Percentiles rank a stretch among this genome's conserved stretches.
These are phyloP conservation scores for Drosophila arawakana DNA, from an alignment of 1,140 invertebrate genomes.

Conservation along the genomic window DNA sequence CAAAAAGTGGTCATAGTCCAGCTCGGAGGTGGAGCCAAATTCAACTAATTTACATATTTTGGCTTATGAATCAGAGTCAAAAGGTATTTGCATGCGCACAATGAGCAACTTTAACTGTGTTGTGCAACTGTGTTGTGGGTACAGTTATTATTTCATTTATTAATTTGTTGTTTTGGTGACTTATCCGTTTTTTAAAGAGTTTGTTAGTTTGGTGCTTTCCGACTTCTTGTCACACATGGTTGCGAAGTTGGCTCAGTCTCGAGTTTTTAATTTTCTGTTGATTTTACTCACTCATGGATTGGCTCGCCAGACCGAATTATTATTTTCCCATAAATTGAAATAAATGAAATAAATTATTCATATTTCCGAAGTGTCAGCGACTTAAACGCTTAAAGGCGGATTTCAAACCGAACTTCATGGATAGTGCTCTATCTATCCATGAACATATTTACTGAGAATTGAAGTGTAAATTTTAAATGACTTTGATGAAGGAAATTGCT, in stretches of 20 bases:
- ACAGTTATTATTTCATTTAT: neutral
- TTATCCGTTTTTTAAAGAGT: conserved; percentile 27
- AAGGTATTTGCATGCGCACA: conserved; percentile 17
- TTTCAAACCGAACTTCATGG: too few species aligned
- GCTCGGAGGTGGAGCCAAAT: conserved; percentile 24
- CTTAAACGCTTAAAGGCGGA: too few species aligned
- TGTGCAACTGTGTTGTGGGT: neutral
- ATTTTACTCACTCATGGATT: too few species aligned
- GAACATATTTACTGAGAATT: neutral
- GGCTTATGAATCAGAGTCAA: conserved; percentile 49
- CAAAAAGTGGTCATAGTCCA: conserved; percentile 26
- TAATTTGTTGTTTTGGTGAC: neutral
- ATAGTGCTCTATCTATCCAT: neutral
- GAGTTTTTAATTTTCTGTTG: too few species aligned
- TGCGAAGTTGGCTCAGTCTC: too few species aligned
- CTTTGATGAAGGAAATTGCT: conserved; percentile 18
- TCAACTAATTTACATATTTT: conserved; percentile 62
- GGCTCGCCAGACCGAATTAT: too few species aligned
- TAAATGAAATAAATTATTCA: too few species aligned
- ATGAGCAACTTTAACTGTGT: too few species aligned
- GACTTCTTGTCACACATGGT: too few species aligned
- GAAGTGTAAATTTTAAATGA: conserved; percentile 25
- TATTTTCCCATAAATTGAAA: too few species aligned
- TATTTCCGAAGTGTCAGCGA: too few species aligned
- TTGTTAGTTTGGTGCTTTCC: conserved; percentile 29